phyloP scores from a whole-genome alignment of 2,888 invertebrate species.

The Eudasyphora cyanicolor region DNA sequence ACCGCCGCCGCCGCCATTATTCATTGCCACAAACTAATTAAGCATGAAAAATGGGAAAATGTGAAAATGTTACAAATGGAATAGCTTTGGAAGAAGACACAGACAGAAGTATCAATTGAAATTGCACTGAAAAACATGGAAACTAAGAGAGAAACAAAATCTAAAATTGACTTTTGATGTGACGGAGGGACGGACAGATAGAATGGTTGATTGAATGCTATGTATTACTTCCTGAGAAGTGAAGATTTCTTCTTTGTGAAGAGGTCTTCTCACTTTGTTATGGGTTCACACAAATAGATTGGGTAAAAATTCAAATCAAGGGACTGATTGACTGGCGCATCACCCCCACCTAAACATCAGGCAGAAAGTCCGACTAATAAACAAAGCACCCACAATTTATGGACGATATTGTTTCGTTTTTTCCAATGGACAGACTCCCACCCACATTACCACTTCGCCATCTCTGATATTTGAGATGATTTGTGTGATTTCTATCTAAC shows the following conservation, averaged over 20 bases:
- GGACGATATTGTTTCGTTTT: not conserved
- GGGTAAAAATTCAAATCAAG: not conserved
- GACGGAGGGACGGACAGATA: not conserved
- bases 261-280: not conserved
- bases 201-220: not conserved
- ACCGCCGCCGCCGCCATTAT: not conserved
- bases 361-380: not conserved
- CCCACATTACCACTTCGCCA: not conserved
- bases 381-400: not conserved
- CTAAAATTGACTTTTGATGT: conserved; percentile 9
- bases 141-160: not conserved
- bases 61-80: conserved; percentile 4
- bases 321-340: not conserved
- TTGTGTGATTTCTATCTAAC: not conserved
- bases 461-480: not conserved
- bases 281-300: not conserved
- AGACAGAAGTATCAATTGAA: not conserved
- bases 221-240: not conserved
- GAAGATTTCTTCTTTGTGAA: no score
- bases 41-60: conserved; percentile 25
- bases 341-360: no score
- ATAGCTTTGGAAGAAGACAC: not conserved
- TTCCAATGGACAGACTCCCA: no score
- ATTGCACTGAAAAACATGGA: not conserved
- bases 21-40: conserved; percentile 22